Evolutionary conservation across 2,888 invertebrate species (phyloP).

Genomic region (Creontiades dilutus): DNA sequence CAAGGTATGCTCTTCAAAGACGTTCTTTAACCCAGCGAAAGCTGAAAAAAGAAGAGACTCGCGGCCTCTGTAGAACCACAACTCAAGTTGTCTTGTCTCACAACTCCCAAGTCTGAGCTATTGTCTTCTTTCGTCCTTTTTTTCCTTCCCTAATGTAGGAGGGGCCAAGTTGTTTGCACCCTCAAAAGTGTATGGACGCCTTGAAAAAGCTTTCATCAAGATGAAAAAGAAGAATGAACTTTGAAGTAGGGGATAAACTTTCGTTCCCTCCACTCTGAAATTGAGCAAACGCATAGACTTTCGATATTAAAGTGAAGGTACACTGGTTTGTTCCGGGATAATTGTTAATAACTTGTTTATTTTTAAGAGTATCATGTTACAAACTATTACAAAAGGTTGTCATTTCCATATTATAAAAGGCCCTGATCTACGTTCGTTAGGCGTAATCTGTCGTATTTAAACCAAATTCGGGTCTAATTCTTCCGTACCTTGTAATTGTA

Average conservation of each 20-base stretch:
- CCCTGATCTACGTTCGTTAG: no score
- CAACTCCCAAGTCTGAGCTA: slow-evolving; percentile 12
- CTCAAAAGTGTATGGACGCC: slow-evolving; percentile 60
- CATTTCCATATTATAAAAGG: no score
- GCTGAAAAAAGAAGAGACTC: slow-evolving; percentile 3
- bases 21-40: slow-evolving; percentile 14
- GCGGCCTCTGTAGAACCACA: slow-evolving; percentile 49
- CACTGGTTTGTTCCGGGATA: no score
- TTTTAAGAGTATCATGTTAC: no score
- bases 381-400: no score
- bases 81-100: slow-evolving; percentile 50
- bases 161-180: slow-evolving; percentile 35
- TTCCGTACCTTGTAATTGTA: no score
- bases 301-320: no score
- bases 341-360: no score
- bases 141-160: slow-evolving; percentile 20
- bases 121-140: slow-evolving; percentile 10
- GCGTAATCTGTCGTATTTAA: no score
- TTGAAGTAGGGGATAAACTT: slow-evolving; percentile 29
- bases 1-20: slow-evolving; percentile 43
- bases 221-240: slow-evolving; percentile 46
- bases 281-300: neutral
- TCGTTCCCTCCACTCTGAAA: neutral
- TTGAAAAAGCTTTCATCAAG: slow-evolving; percentile 60
- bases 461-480: no score